Conservation (phyloP, 2,888 invertebrate genomes). For the Nomada ruficornis region DNA sequence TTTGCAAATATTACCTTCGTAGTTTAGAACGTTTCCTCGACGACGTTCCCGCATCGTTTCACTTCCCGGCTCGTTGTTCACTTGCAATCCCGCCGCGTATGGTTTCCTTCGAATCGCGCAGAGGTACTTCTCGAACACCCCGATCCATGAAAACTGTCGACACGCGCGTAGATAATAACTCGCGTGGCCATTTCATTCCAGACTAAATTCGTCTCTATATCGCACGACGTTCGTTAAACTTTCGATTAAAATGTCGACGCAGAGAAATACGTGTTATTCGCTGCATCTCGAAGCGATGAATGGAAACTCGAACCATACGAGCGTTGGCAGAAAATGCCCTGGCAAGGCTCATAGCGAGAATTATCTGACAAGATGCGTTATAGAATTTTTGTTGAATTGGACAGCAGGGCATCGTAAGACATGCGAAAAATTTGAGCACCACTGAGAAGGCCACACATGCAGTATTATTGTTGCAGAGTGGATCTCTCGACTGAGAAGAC, state of each 20-base stretch:
- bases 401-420: not conserved
- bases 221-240: not conserved
- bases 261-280: not conserved
- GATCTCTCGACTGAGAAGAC: conserved; percentile 73
- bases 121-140: conserved; percentile 10
- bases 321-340: too few species aligned
- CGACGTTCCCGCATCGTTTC: conserved; percentile 52
- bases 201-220: not conserved
- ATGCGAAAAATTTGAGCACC: conserved; percentile 68
- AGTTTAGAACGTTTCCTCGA: conserved; percentile 72
- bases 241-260: not conserved
- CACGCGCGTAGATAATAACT: not conserved
- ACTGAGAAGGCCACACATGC: conserved; percentile 78
- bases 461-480: conserved; percentile 81
- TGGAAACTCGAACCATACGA: too few species aligned
- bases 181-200: not conserved
- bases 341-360: too few species aligned
- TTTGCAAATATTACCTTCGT: conserved; percentile 78
- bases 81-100: conserved; percentile 33
- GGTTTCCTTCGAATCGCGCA: conserved; percentile 38
- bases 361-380: too few species aligned
- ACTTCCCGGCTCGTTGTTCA: conserved; percentile 36
- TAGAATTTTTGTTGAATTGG: not conserved
- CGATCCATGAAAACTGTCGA: not conserved
- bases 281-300: not conserved